Evolutionary conservation across 2,113 vertebrate species (phyloP).

Genomic region (Myotis lucifugus): DNA sequence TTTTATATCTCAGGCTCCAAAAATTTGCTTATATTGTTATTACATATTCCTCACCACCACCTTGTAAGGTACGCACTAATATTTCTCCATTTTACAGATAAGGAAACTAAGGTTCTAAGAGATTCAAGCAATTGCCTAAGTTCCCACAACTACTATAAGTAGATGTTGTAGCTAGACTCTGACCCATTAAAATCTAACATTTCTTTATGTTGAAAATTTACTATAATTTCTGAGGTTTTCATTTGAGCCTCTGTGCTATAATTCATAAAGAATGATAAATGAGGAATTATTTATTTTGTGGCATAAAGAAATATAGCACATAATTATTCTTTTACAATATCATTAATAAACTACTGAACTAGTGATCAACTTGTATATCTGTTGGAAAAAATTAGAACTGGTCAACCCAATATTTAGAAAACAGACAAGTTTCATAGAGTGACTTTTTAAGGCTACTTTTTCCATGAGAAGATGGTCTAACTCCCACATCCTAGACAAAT

Average conservation of each 20-base stretch:
- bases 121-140: neutral
- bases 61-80: neutral
- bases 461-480: neutral
- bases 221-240: constrained; percentile 46
- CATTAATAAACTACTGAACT: constrained; percentile 65
- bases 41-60: neutral
- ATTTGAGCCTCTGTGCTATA: constrained; percentile 55
- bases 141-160: neutral
- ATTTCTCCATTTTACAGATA: constrained; percentile 23
- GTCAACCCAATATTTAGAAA: constrained; percentile 22
- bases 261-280: constrained; percentile 64
- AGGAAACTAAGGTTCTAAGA: neutral
- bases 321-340: constrained; percentile 55
- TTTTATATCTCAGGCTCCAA: neutral
- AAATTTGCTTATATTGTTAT: neutral
- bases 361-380: constrained; percentile 33
- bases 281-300: constrained; percentile 67
- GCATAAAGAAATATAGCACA: constrained; percentile 65
- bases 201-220: constrained; percentile 64
- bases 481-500: constrained; percentile 28
- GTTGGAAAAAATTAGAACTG: constrained; percentile 30
- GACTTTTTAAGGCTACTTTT: constrained; percentile 14
- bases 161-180: neutral
- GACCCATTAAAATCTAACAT: constrained; percentile 52
- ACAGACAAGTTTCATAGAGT: constrained; percentile 21